Conservation (phyloP, 2,888 invertebrate genomes). For the Germaria angustata region DNA sequence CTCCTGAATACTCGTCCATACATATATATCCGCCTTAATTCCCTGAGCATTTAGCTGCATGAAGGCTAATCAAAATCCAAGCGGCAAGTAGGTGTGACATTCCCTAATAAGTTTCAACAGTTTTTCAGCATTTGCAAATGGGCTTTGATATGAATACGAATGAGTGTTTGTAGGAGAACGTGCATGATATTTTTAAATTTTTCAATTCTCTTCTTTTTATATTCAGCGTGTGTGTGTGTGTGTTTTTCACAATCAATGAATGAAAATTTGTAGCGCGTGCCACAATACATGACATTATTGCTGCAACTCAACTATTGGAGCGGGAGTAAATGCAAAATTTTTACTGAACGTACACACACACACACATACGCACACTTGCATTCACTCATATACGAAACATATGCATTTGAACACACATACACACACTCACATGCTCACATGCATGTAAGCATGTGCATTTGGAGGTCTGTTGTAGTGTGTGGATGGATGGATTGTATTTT, state of each 20-base stretch:
- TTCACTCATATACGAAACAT: neutral
- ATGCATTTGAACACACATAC: neutral
- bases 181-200: constrained; percentile 24
- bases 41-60: neutral
- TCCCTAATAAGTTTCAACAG: constrained; percentile 19
- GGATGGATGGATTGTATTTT: constrained; percentile 52
- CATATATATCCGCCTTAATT: too few species aligned
- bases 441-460: constrained; percentile 1
- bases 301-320: constrained; percentile 32
- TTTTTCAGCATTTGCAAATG: constrained; percentile 8
- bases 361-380: neutral
- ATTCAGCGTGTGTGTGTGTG: neutral
- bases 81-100: constrained; percentile 30
- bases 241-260: constrained; percentile 43
- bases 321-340: constrained; percentile 32
- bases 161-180: neutral
- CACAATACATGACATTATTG: constrained; percentile 59
- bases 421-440: neutral
- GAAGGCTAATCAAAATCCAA: neutral
- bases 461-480: neutral
- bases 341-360: neutral
- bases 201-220: constrained; percentile 15
- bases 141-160: neutral
- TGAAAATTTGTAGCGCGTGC: constrained; percentile 66
- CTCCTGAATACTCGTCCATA: too few species aligned